Conservation (phyloP, 35 echinoderm and acorn worm species). For the Nesometra sesokonis region DNA sequence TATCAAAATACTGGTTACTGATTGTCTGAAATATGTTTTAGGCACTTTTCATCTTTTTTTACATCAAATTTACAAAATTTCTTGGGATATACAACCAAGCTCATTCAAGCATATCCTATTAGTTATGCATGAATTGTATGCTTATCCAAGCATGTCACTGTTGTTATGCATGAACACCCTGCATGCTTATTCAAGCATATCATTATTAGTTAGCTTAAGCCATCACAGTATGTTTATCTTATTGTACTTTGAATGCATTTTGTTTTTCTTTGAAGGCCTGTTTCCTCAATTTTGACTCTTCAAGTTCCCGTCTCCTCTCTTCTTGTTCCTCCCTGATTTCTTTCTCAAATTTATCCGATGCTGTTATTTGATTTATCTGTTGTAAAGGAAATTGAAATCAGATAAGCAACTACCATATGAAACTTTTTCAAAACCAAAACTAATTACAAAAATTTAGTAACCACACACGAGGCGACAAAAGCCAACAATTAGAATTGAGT, state of each 20-base stretch:
- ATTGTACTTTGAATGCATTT: constrained; percentile 31
- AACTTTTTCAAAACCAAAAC: neutral
- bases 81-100: too few species aligned
- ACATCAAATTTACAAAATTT: too few species aligned
- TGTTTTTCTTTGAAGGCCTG: constrained; percentile 73
- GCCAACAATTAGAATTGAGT: too few species aligned
- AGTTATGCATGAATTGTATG: too few species aligned
- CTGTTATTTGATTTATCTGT: constrained; percentile 48
- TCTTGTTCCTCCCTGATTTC: constrained; percentile 86
- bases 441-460: neutral
- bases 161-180: too few species aligned
- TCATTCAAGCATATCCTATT: too few species aligned
- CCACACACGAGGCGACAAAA: neutral
- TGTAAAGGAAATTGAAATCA: neutral
- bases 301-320: constrained; percentile 60
- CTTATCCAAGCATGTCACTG: too few species aligned
- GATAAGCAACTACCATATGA: neutral
- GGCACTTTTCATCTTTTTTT: too few species aligned
- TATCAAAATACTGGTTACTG: too few species aligned
- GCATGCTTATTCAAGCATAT: neutral
- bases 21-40: too few species aligned
- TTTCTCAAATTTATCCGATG: constrained; percentile 58
- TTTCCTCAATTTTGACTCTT: constrained; percentile 63
- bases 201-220: neutral
- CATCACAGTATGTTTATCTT: neutral